These are phyloP conservation scores for Bombus waltoni DNA, from an alignment of 1,140 invertebrate genomes.

Conservation along the genomic window DNA sequence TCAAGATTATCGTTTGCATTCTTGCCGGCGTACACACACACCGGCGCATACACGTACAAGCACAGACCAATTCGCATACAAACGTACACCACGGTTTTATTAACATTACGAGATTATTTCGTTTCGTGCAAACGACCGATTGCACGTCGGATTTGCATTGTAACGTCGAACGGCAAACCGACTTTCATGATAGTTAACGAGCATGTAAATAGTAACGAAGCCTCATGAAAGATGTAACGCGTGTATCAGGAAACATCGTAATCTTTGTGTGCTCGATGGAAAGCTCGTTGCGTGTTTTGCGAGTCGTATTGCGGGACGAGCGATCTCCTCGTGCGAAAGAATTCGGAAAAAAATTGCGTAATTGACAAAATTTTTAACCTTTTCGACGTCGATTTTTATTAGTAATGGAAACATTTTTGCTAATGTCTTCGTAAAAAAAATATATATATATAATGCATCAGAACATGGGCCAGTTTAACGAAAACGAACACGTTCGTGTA, in stretches of 20 bases:
- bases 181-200: not conserved
- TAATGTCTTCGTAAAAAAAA: no score
- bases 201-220: not conserved
- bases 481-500: no score
- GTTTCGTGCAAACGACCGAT: conserved; percentile 13
- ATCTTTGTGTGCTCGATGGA: not conserved
- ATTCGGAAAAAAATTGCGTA: not conserved
- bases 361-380: not conserved
- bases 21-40: not conserved
- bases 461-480: no score
- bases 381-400: no score
- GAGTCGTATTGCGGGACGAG: not conserved
- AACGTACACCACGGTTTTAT: not conserved
- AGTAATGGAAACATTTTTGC: no score
- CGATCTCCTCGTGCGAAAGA: not conserved
- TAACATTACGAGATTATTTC: conserved; percentile 15
- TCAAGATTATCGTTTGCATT: conserved; percentile 26
- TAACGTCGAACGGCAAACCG: conserved; percentile 5
- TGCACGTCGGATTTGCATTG: conserved; percentile 1
- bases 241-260: not conserved
- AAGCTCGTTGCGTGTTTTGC: not conserved
- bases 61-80: not conserved
- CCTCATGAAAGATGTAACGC: not conserved
- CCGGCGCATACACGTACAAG: no score
- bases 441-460: no score